A percentile compares a stretch with the other conserved stretches of the same genome.
Conservation (phyloP, 2,888 invertebrate species). For the Ctenicera cuprea region DNA sequence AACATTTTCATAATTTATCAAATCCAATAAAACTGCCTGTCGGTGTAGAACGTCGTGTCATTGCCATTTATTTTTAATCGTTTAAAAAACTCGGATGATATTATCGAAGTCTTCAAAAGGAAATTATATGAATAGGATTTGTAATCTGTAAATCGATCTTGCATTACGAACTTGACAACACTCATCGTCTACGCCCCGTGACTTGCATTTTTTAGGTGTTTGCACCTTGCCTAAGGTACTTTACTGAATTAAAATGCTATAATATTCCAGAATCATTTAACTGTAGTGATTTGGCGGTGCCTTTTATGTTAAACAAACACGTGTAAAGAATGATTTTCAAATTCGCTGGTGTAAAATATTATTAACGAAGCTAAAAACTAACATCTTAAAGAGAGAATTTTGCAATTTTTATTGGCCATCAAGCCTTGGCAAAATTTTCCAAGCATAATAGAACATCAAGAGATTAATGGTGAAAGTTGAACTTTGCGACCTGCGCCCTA, state of each 20-base stretch:
- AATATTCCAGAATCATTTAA: neutral
- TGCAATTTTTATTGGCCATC: conserved; percentile 21
- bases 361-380: neutral
- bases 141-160: conserved; percentile 36
- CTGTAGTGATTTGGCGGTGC: too few species aligned
- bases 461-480: conserved; percentile 25
- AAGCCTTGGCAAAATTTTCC: conserved; percentile 5
- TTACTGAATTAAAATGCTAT: conserved; percentile 21
- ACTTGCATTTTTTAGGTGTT: conserved; percentile 17
- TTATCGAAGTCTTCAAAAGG: conserved; percentile 20
- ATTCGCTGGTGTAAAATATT: too few species aligned
- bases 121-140: conserved; percentile 32
- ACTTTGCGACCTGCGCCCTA: conserved; percentile 18
- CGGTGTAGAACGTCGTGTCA: conserved; percentile 9
- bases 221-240: conserved; percentile 1
- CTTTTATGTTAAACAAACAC: too few species aligned
- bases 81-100: neutral
- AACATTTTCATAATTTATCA: conserved; percentile 12
- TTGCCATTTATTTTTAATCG: conserved; percentile 26
- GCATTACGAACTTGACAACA: conserved; percentile 22
- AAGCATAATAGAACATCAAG: conserved; percentile 9
- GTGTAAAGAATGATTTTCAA: too few species aligned
- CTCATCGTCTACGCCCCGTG: conserved; percentile 32
- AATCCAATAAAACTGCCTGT: neutral
- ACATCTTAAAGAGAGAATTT: conserved; percentile 10